Conservation (phyloP, 2,888 invertebrate genomes). For the Platycnemis pennipes region DNA sequence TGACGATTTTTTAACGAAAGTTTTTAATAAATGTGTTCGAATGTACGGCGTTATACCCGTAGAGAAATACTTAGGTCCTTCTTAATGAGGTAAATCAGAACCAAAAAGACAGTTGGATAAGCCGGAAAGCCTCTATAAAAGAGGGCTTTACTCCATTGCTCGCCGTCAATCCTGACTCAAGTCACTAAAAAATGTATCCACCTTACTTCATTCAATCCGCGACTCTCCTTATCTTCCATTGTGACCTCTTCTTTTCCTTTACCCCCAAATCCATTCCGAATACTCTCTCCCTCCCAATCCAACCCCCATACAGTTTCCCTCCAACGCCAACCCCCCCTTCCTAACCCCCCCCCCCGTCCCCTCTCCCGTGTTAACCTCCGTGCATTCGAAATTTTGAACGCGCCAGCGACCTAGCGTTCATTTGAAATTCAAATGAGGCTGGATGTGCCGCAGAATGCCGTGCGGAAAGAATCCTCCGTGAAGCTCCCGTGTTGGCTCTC, state of each 20-base stretch:
- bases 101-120: too few relatives aligned
- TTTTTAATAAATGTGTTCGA: too few relatives aligned
- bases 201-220: neutral
- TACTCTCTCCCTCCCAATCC: neutral
- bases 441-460: conserved; percentile 37
- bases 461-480: conserved; percentile 31
- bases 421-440: conserved; percentile 62
- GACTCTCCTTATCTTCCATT: neutral
- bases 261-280: neutral
- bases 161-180: neutral
- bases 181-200: neutral
- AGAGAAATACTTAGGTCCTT: too few relatives aligned
- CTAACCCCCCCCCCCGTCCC: neutral
- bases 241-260: neutral
- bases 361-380: neutral
- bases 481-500: neutral
- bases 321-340: neutral
- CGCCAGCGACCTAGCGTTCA: neutral
- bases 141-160: too few relatives aligned
- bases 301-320: neutral
- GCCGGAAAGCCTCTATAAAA: too few relatives aligned
- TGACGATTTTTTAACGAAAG: too few relatives aligned
- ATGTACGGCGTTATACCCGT: too few relatives aligned
- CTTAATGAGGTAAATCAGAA: too few relatives aligned
- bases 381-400: neutral